Base-by-base conservation (phyloP, 2,888 invertebrate species). In the Trissonchulus latispiculum region DNA sequence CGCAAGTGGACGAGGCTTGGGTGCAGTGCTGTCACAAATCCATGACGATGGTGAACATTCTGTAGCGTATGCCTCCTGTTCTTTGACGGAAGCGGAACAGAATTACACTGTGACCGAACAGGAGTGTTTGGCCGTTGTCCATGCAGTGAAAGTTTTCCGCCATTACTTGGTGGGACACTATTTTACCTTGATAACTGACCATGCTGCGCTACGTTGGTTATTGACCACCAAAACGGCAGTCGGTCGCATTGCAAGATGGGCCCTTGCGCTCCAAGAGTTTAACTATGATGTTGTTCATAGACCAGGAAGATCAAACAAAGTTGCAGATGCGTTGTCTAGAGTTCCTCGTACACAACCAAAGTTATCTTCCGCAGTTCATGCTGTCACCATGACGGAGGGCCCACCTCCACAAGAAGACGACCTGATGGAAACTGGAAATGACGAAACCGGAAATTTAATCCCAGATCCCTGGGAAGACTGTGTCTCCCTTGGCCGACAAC, bases 211-310 rank as follows among this genome's bases (percentile, higher is more conserved):
- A 2, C 67, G 66, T 36, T 71, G 69, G 31, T 61, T 76, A 0
- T 8, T 84, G 75, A 77, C 78, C 0, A 61, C 85, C 1, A 84
- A 84, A 74, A 79, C 84, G 2, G 83, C 83, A 0, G 79, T 80
- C n/a, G 84, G 84, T 18, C 75, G 85, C 36, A 75, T 86, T 0
- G 83, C 83, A 0, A 73, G 86, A 61, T 86, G 85, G 86, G 81
- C 83, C 0, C 70, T 86, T n/a, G 76, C 79, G n/a, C 74, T 86
- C 0, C 83, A 84, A 73, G 75, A 78, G 1, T 84, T 79, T 74
- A 80, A 85, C 66, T 72, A 85, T 1, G 76, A 78, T 0, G 79
- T 85, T 1, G 75, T 78, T 0, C 84, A 86, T 74, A 79, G 81
- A 1, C 83, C 83, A 0, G 85, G 85, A 0, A 79, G 77, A 64